A percentile compares a stretch with the other conserved stretches of the same genome.
These are phyloP conservation scores for Cepaea nemoralis DNA, from an alignment of 1,140 invertebrate genomes.

Conservation along the genomic window DNA sequence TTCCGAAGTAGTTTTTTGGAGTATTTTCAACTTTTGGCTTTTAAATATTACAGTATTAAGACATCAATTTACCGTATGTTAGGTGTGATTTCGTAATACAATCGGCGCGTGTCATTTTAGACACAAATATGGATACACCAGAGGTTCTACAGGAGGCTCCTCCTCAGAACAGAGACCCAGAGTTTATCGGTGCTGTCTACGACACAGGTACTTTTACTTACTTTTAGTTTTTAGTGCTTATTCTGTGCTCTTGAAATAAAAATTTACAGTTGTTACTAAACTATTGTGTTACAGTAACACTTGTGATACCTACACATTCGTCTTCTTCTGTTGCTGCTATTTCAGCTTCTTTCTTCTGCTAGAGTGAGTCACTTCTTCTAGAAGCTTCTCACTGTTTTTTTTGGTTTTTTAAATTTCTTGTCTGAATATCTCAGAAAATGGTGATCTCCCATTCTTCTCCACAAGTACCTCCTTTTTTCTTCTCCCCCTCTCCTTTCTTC, in stretches of 20 bases:
- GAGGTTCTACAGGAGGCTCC: no score
- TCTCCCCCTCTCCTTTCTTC: no score
- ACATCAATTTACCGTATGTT: background rate
- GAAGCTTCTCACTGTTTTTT: no score
- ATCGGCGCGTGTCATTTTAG: background rate
- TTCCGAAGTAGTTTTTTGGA: no score
- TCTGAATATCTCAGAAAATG: no score
- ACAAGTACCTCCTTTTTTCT: no score
- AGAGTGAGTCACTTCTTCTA: background rate
- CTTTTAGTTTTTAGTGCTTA: background rate
- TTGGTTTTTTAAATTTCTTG: no score
- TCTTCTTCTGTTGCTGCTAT: no score
- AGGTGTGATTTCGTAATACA: background rate
- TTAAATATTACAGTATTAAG: no score
- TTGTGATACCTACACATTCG: background rate
- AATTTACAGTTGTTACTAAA: no score
- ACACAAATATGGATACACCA: background rate
- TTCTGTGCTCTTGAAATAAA: background rate
- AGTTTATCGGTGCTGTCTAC: background rate
- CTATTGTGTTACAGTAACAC: background rate
- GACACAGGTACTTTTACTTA: background rate
- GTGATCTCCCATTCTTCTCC: no score
- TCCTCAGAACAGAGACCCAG: background rate
- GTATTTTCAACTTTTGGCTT: no score
- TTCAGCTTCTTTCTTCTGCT: background rate